Percentiles rank a stretch among this genome's conserved stretches.
Conservation (phyloP, 2,113 vertebrate species). For the Sinocyclocheilus rhinocerous region DNA sequence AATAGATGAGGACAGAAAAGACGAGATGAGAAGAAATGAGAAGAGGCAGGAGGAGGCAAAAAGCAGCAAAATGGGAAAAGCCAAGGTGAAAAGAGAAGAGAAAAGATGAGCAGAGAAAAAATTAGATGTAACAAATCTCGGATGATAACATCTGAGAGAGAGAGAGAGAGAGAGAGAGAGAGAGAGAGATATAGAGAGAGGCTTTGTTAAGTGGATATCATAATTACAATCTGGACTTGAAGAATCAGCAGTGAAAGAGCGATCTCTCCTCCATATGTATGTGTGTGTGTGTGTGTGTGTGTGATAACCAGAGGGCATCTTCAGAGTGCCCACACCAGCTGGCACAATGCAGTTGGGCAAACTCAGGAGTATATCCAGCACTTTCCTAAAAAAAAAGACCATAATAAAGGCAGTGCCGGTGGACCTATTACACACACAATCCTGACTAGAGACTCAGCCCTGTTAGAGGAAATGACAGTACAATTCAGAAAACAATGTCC, state of each 20-base stretch:
- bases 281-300: not conserved
- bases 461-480: not conserved
- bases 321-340: conserved; percentile 10
- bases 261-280: not conserved
- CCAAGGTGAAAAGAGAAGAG: not conserved
- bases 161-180: conserved; percentile 9
- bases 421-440: not conserved
- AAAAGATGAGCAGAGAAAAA: not conserved
- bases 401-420: conserved; percentile 19
- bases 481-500: not conserved
- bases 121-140: not conserved
- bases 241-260: conserved; percentile 29
- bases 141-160: conserved; percentile 1
- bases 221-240: conserved; percentile 48
- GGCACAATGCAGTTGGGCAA: not conserved
- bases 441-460: not conserved
- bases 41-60: not conserved
- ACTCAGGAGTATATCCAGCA: conserved; percentile 16
- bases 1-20: not conserved
- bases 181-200: not conserved
- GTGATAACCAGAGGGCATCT: conserved; percentile 33
- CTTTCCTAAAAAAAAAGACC: not conserved
- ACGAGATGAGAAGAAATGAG: not conserved
- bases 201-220: conserved; percentile 41
- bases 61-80: no score